These are phyloP conservation scores for Lasaia peninsularis DNA, from an alignment of 1,140 invertebrate species.

Conservation along the genomic window DNA sequence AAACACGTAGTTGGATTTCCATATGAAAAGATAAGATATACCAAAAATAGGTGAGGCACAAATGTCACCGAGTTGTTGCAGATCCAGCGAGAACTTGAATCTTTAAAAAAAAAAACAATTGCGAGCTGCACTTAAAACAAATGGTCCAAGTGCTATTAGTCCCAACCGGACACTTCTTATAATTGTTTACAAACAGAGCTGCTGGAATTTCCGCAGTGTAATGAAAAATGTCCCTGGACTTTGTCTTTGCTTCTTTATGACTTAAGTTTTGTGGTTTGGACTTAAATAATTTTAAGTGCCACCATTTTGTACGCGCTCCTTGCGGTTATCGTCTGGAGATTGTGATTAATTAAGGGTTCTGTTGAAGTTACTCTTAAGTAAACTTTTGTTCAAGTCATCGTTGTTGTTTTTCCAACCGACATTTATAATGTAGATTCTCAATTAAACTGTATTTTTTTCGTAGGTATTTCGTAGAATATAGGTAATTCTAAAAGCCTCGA, in stretches of 20 bases:
- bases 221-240: conserved; percentile 54
- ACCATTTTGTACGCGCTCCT: conserved; percentile 39
- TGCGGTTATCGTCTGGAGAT: conserved; percentile 44
- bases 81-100: too few relatives aligned
- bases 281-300: conserved; percentile 54
- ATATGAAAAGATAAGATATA: too few relatives aligned
- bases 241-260: conserved; percentile 47
- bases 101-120: background rate
- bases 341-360: conserved; percentile 36
- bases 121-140: conserved; percentile 8
- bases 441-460: too few relatives aligned
- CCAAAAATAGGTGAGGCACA: too few relatives aligned
- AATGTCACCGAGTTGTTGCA: too few relatives aligned
- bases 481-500: too few relatives aligned
- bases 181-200: conserved; percentile 46
- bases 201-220: conserved; percentile 29
- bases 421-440: too few relatives aligned
- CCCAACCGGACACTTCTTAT: conserved; percentile 42
- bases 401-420: too few relatives aligned
- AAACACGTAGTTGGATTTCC: too few relatives aligned
- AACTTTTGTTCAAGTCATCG: too few relatives aligned
- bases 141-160: conserved; percentile 24
- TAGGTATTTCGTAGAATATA: too few relatives aligned
- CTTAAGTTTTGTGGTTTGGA: conserved; percentile 40
- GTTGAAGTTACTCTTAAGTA: background rate